Conservation (phyloP, 2,113 vertebrate species). For the Coptodon bakossiorum region DNA sequence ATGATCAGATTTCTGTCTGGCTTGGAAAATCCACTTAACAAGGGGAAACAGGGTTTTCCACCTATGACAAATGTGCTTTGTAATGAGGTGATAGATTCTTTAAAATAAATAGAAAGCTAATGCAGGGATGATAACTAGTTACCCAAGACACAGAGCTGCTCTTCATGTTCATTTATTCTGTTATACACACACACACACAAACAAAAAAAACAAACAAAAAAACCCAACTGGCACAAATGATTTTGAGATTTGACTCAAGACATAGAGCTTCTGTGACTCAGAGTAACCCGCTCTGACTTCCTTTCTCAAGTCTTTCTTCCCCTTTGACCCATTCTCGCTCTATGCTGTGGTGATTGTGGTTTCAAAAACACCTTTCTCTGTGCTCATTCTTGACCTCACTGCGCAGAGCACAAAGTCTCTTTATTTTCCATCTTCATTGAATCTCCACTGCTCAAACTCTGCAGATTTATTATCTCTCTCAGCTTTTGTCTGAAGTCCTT, state of each 20-base stretch:
- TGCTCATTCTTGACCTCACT: conserved; percentile 28
- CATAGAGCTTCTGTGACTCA: background rate
- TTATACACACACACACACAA: background rate
- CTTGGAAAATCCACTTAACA: background rate
- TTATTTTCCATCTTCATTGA: conserved; percentile 50
- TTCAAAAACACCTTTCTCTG: background rate
- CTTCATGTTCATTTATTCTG: background rate
- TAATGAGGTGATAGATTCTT: background rate
- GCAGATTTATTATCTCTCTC: conserved; percentile 59
- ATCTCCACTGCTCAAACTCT: conserved; percentile 33
- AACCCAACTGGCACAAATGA: background rate
- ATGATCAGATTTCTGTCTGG: background rate
- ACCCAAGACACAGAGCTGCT: background rate
- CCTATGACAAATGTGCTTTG: background rate
- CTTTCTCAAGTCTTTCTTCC: background rate
- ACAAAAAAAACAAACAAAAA: background rate
- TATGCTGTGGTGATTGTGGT: background rate
- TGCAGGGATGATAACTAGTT: background rate
- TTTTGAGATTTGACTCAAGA: background rate
- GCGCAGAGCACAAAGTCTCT: conserved; percentile 71
- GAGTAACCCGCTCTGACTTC: background rate
- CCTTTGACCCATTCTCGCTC: background rate
- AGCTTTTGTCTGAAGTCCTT: conserved; percentile 85
- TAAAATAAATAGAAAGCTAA: background rate
- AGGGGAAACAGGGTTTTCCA: background rate